Percentiles rank a stretch among this genome's conserved stretches.
Conservation (phyloP, 2,797 vertebrate genomes). For the Nannoperca australis region DNA sequence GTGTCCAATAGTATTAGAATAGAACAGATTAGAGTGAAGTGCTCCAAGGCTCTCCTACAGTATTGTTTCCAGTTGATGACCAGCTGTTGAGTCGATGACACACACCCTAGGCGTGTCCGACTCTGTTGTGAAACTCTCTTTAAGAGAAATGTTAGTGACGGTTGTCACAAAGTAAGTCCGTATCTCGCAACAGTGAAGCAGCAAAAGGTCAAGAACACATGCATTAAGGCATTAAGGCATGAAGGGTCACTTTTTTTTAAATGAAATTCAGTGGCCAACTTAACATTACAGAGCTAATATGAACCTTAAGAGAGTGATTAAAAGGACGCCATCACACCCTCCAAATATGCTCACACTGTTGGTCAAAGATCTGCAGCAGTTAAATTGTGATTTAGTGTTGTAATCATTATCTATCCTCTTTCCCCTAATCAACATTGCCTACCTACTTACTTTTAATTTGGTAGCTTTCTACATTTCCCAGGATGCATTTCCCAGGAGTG, state of each 20-base stretch:
- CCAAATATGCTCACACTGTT: constrained; percentile 26
- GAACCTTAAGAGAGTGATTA: constrained; percentile 33
- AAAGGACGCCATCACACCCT: constrained; percentile 22
- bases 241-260: background rate
- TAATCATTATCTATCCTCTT: constrained; percentile 37
- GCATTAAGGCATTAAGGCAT: no score
- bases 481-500: constrained; percentile 21
- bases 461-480: constrained; percentile 53
- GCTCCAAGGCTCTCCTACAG: constrained; percentile 24
- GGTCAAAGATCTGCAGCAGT: constrained; percentile 39
- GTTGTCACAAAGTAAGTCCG: background rate
- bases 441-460: constrained; percentile 33
- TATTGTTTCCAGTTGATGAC: constrained; percentile 38
- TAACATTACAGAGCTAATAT: constrained; percentile 10
- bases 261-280: constrained; percentile 4
- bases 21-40: constrained; percentile 1
- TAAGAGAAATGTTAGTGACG: background rate
- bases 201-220: background rate
- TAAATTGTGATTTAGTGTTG: constrained; percentile 46
- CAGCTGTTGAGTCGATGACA: constrained; percentile 61
- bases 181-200: background rate
- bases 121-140: constrained; percentile 28
- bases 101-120: constrained; percentile 32
- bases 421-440: constrained; percentile 19
- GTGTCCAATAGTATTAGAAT: constrained; percentile 14